Evolutionary conservation across 2,113 vertebrate species (phyloP), one percentile per base, ranked within the genome.

Genomic region (Myxocyprinus asiaticus): DNA sequence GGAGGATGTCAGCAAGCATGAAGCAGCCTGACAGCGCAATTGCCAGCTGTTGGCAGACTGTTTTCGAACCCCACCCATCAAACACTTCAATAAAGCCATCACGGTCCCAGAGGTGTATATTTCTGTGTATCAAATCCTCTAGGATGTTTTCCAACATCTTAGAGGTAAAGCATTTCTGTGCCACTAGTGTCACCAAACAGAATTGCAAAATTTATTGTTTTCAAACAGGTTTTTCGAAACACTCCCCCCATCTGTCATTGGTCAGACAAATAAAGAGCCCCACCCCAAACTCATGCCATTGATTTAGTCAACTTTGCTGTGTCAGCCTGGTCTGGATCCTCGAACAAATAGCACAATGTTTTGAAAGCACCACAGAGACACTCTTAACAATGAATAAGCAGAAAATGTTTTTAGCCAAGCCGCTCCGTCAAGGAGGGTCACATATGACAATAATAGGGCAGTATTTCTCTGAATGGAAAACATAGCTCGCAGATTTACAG

Each of bases 21-120:
- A 82, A 50, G 33, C 67, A 51, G 51, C 33, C 64, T 74, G 78
- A 81, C 75, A 81, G 56, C 47, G 79, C 64, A 77, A 68, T 67
- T 62, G 68, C 43, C 48, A 67, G 58, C 67, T 77, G 50, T 74
- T 73, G 85, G 68, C 68, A 70, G 81, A 15, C 51, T 69, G 65
- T 72, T 82, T 81, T 77, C 48, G 48, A 55, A 15, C 51, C 67
- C 63, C 66, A 53, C 55, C 75, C 45, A 45, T 77, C 67, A 79
- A 71, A 71, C 59, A 62, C 67, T 22, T 65, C 48, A 33, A 84
- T 82, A 75, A 82, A 84, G 71, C 71, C 64, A 74, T 76, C 83
- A 81, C 65, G 77, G 67, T 78, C 76, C 67, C 11, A 3, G 43
- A 66, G 76, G 69, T 65, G 71, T 53, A 53, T 53, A 53, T 10